Conservation (phyloP, 2,113 vertebrate species). For the Ia io region DNA sequence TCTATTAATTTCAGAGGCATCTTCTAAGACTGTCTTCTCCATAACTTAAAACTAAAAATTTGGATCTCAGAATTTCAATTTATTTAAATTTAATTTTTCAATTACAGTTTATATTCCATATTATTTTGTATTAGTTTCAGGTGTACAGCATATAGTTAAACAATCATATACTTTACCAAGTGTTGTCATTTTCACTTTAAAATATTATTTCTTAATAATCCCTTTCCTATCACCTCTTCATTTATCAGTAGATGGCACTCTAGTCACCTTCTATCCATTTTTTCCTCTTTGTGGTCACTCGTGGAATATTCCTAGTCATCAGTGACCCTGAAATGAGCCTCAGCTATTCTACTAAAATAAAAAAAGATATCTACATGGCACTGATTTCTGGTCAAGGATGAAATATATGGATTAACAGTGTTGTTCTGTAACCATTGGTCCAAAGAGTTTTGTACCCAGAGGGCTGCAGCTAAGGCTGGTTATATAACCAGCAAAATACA, state of each 20-base stretch:
- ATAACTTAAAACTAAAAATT: not conserved
- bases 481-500: not conserved
- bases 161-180: not conserved
- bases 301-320: not conserved
- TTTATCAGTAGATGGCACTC: not conserved
- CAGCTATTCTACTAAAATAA: not conserved
- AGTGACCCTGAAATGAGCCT: not conserved
- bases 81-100: not conserved
- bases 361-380: not conserved
- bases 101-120: not conserved
- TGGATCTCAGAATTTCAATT: not conserved
- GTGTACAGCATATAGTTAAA: not conserved
- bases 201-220: constrained; percentile 18
- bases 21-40: not conserved
- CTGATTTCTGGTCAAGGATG: not conserved
- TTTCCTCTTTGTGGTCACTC: not conserved
- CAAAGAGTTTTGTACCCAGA: not conserved
- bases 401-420: not conserved
- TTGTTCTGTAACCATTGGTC: not conserved
- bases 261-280: not conserved
- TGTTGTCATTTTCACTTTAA: not conserved
- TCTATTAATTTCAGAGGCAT: not conserved
- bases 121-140: not conserved
- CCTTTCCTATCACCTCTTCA: not conserved
- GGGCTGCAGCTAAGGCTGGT: not conserved